Evolutionary conservation across 2,113 vertebrate species (phyloP).

Genomic region (Gasterosteus aculeatus): DNA sequence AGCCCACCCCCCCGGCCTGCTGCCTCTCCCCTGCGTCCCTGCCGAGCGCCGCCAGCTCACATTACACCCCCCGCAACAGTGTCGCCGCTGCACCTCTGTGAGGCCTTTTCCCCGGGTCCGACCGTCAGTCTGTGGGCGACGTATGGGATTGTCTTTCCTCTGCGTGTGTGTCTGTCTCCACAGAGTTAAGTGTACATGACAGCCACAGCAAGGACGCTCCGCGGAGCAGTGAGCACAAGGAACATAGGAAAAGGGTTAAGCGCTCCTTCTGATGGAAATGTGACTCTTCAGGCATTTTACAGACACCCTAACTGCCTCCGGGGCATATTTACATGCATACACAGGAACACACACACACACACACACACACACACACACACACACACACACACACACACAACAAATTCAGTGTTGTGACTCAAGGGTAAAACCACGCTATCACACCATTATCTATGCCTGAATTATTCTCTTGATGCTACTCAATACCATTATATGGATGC

Average conservation of each 20-base stretch:
- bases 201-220: conserved; percentile 64
- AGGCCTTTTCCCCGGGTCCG: conserved; percentile 60
- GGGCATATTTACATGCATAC: conserved; percentile 63
- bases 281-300: conserved; percentile 75
- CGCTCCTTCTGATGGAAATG: conserved; percentile 67
- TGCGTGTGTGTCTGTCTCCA: conserved; percentile 48
- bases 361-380: conserved; percentile 58
- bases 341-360: conserved; percentile 39
- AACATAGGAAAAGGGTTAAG: conserved; percentile 82
- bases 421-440: conserved; percentile 78
- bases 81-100: conserved; percentile 49
- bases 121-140: conserved; percentile 60
- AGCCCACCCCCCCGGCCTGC: conserved; percentile 10
- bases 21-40: conserved; percentile 42
- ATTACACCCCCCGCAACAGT: conserved; percentile 68
- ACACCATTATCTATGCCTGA: conserved; percentile 77
- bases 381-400: conserved; percentile 61
- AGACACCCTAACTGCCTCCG: conserved; percentile 68
- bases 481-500: conserved; percentile 77
- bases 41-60: conserved; percentile 71
- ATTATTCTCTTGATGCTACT: conserved; percentile 78
- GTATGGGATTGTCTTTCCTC: conserved; percentile 54
- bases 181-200: conserved; percentile 67
- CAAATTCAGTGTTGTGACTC: conserved; percentile 78
- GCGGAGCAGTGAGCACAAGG: conserved; percentile 56